Evolutionary conservation across 2,797 vertebrate genomes (phyloP).

Genomic region (Discoglossus pictus): DNA sequence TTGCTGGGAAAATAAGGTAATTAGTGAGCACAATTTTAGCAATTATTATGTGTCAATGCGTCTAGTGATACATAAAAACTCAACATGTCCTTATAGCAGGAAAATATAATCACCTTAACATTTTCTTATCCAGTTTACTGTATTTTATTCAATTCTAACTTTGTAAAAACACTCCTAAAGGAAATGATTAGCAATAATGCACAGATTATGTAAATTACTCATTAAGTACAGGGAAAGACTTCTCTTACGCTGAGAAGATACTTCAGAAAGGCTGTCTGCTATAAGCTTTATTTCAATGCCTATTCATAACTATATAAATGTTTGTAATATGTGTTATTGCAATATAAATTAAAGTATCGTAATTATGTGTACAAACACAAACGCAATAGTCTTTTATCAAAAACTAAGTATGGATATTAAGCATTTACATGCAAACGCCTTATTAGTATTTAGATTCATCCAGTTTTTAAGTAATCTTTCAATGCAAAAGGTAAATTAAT

Average conservation of each 20-base stretch:
- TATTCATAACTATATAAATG: conserved; percentile 70
- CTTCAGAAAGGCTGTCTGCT: conserved; percentile 63
- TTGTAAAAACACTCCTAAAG: conserved; percentile 83
- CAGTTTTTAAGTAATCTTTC: no score
- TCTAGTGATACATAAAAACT: conserved; percentile 63
- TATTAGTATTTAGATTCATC: conserved; percentile 21
- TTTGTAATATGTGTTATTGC: conserved; percentile 74
- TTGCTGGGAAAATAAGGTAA: conserved; percentile 54
- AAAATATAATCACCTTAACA: conserved; percentile 70
- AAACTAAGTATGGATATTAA: conserved; percentile 63
- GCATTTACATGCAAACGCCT: conserved; percentile 55
- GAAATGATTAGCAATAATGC: conserved; percentile 82
- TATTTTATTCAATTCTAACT: conserved; percentile 69
- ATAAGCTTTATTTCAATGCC: conserved; percentile 70
- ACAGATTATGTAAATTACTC: conserved; percentile 88
- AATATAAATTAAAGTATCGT: conserved; percentile 75
- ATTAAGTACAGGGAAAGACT: conserved; percentile 78
- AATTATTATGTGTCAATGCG: conserved; percentile 63
- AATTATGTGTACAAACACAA: conserved; percentile 69
- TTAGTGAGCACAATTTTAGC: conserved; percentile 57
- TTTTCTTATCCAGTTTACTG: conserved; percentile 63
- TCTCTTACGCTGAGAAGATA: conserved; percentile 63
- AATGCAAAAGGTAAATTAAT: no score
- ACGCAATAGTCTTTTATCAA: conserved; percentile 66
- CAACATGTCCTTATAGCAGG: conserved; percentile 67